Percentiles rank a stretch among this genome's conserved stretches.
Evolutionary conservation across 2,797 vertebrate genomes (phyloP).

Genomic region (Calcarius lapponicus): DNA sequence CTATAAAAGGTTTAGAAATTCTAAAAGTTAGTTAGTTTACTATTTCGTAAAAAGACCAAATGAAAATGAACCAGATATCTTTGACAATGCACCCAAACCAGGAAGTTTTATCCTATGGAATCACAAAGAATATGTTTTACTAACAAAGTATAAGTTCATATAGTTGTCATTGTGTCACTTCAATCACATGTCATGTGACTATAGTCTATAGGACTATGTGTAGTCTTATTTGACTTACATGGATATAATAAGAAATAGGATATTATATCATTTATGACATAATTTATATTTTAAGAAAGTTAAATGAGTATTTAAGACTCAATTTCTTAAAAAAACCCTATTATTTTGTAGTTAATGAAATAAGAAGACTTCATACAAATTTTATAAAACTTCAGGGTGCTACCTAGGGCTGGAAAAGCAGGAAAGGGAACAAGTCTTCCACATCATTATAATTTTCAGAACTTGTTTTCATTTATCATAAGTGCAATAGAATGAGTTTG

Average conservation of each 20-base stretch:
- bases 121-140: background rate
- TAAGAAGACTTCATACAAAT: background rate
- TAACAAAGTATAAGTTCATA: background rate
- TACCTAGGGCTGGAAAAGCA: background rate
- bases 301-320: background rate
- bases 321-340: background rate
- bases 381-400: background rate
- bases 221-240: background rate
- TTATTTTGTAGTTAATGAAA: background rate
- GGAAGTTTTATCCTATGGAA: background rate
- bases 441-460: background rate
- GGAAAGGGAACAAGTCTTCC: background rate
- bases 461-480: background rate
- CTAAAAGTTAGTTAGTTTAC: background rate
- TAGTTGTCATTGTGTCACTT: background rate
- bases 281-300: background rate
- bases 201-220: background rate
- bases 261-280: background rate
- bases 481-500: background rate
- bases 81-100: background rate
- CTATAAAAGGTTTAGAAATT: background rate
- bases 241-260: background rate
- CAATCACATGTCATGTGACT: fast-evolving
- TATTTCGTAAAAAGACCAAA: background rate
- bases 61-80: background rate